These are phyloP conservation scores for Ypsolopha scabrella DNA, from an alignment of 2,888 invertebrate genomes.

Conservation along the genomic window DNA sequence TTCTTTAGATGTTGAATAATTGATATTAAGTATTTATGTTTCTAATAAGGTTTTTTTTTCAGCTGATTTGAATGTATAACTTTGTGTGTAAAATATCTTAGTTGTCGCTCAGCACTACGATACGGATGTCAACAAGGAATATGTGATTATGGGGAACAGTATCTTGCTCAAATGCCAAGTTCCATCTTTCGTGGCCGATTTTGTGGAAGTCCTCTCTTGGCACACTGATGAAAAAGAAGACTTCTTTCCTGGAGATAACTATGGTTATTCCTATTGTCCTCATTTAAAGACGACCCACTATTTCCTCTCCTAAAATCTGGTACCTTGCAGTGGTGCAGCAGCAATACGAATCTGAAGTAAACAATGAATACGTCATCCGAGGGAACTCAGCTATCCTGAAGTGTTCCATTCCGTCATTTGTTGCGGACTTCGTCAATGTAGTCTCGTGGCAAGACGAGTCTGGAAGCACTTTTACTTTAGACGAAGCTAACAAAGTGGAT, in stretches of 20 bases:
- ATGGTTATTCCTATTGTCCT: slow-evolving; percentile 51
- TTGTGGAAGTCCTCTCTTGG: slow-evolving; percentile 85
- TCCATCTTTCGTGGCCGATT: slow-evolving; percentile 89
- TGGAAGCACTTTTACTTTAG: slow-evolving; percentile 61
- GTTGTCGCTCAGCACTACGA: slow-evolving; percentile 87
- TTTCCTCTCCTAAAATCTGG: not conserved
- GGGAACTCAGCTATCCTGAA: slow-evolving; percentile 91
- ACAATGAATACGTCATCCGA: slow-evolving; percentile 91
- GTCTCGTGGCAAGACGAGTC: slow-evolving; percentile 88
- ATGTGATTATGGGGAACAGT: slow-evolving; percentile 85
- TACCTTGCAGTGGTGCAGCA: slow-evolving; percentile 83
- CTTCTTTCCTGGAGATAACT: slow-evolving; percentile 74
- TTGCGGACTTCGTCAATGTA: slow-evolving; percentile 91
- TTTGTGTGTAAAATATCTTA: slow-evolving; percentile 26
- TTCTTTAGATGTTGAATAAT: not conserved
- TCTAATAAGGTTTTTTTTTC: not conserved
- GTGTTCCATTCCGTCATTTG: slow-evolving; percentile 93
- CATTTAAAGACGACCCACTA: not conserved
- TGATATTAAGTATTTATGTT: not conserved
- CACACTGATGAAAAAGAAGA: slow-evolving; percentile 81
- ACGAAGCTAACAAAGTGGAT: slow-evolving; percentile 40
- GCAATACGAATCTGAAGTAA: slow-evolving; percentile 91
- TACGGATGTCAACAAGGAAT: slow-evolving; percentile 87
- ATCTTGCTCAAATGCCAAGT: slow-evolving; percentile 85
- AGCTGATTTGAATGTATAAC: slow-evolving; percentile 1